phyloP scores from a whole-genome alignment of 2,797 vertebrate genomes.

The Meriones psammophilus region DNA sequence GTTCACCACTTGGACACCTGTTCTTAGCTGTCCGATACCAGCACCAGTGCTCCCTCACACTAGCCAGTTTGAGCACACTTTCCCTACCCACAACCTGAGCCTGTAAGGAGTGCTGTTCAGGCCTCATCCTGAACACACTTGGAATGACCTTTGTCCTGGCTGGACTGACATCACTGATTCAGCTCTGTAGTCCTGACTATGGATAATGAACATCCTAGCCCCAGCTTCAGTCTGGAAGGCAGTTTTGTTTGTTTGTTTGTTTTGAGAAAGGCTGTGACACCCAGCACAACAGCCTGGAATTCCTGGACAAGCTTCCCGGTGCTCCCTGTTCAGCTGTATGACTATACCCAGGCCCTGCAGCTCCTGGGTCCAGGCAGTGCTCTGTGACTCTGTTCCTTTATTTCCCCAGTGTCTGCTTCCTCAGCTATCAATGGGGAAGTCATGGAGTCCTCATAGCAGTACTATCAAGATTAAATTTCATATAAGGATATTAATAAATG shows the following conservation, averaged over 20 bases:
- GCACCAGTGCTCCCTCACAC: no score
- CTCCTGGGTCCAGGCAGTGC: not conserved
- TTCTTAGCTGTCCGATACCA: not conserved
- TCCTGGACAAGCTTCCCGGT: fast-evolving
- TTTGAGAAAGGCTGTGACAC: not conserved
- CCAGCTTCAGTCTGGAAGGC: not conserved
- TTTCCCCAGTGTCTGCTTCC: not conserved
- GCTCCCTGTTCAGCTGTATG: not conserved
- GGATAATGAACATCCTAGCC: not conserved
- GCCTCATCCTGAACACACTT: fast-evolving
- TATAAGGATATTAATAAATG: not conserved
- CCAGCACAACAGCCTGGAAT: not conserved
- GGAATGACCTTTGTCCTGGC: not conserved
- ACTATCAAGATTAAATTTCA: no score
- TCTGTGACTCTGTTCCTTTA: fast-evolving
- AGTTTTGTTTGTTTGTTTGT: not conserved
- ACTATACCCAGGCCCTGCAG: fast-evolving
- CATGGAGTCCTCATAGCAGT: fast-evolving
- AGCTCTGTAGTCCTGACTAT: not conserved
- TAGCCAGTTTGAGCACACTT: not conserved
- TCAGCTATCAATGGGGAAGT: no score
- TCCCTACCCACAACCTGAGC: not conserved
- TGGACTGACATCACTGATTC: not conserved
- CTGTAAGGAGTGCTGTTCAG: fast-evolving
- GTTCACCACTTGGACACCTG: not conserved